Percentiles rank a stretch among this genome's conserved stretches.
Evolutionary conservation across 2,888 invertebrate genomes (phyloP).

Genomic region (Stenodera caucasica): DNA sequence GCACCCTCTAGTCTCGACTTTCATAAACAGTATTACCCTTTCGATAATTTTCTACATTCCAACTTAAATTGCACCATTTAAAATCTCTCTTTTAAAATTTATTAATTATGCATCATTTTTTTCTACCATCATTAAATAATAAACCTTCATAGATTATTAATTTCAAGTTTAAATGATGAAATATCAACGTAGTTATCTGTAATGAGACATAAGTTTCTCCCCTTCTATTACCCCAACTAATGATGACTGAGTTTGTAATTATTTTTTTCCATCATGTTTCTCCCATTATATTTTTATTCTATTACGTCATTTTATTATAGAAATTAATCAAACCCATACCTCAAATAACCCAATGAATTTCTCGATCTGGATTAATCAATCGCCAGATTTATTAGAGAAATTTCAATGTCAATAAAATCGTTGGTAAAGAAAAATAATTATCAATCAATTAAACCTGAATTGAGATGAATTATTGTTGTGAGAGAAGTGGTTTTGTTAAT

Average conservation of each 20-base stretch:
- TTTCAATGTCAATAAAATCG: not conserved
- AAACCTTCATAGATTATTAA: not conserved
- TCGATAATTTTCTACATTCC: not conserved
- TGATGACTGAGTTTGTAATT: not conserved
- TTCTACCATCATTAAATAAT: not conserved
- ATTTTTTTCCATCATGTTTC: not conserved
- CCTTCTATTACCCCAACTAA: not conserved
- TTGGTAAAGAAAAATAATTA: not conserved
- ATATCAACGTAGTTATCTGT: not conserved
- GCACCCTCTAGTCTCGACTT: not conserved
- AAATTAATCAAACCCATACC: conserved; percentile 6
- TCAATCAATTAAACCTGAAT: not conserved
- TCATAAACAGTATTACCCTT: conserved; percentile 9
- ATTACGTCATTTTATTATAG: not conserved
- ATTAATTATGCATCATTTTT: conserved; percentile 8
- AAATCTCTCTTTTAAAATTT: not conserved
- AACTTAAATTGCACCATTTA: not conserved
- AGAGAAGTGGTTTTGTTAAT: not conserved
- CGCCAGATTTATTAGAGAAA: not conserved
- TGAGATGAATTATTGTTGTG: not conserved
- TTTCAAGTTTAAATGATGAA: not conserved
- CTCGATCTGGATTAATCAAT: not conserved
- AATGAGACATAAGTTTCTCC: not conserved
- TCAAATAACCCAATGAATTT: not conserved
- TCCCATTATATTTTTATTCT: not conserved